Evolutionary conservation across 2,113 vertebrate species (phyloP).

Genomic region (Ibidorhyncha struthersii): DNA sequence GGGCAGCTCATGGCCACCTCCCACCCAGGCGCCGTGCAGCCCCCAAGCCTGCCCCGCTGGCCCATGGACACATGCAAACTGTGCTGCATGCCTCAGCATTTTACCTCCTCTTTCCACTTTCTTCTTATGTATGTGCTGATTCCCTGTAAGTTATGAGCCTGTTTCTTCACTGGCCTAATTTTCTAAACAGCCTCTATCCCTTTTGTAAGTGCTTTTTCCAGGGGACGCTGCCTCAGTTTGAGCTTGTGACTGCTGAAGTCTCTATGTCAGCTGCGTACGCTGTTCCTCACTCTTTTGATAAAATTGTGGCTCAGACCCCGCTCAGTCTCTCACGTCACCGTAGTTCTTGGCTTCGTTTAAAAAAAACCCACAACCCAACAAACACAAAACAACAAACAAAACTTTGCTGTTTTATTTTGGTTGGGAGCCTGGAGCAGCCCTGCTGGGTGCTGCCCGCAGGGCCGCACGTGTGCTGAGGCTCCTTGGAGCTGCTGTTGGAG

Average conservation of each 20-base stretch:
- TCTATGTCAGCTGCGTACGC: accelerated
- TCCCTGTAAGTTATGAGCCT: not conserved
- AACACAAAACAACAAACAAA: not conserved
- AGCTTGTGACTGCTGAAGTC: not conserved
- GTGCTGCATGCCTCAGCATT: accelerated
- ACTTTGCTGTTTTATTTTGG: not conserved
- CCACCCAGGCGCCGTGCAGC: accelerated
- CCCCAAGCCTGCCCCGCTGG: accelerated
- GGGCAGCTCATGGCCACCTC: accelerated
- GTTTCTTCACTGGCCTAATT: not conserved
- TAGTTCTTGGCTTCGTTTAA: not conserved
- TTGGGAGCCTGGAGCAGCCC: not conserved
- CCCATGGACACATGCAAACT: accelerated
- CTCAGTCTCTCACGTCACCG: not conserved
- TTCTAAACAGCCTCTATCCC: not conserved
- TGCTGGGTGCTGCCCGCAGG: not conserved
- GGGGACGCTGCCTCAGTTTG: not conserved
- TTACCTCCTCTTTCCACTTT: not conserved
- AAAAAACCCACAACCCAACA: not conserved
- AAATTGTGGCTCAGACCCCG: not conserved
- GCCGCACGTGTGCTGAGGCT: accelerated
- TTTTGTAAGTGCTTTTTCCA: not conserved
- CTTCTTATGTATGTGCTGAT: not conserved
- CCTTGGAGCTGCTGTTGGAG: not conserved
- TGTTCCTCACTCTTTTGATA: not conserved